Evolutionary conservation across 1,140 invertebrate species (phyloP), one percentile per base, ranked within the genome.

Genomic region (Sinonovacula constricta): DNA sequence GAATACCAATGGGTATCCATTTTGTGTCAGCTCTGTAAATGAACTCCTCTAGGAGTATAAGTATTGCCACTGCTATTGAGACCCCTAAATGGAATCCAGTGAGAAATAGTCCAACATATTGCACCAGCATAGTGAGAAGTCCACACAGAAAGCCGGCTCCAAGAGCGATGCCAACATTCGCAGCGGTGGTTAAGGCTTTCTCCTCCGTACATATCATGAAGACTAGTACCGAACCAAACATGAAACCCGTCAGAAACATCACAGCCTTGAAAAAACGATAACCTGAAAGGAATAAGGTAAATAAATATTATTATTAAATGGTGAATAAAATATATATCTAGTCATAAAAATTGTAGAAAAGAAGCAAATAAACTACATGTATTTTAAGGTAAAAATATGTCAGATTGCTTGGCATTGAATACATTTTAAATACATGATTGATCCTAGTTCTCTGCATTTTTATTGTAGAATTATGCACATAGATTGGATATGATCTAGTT

Each of bases 221-320:
- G 2, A 95, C 94, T 67, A 96, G 92, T 28, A 94, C 93, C 57
- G 95, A 94, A 15, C 95, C 95, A 90, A 96, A 96, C 53, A 96
- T 94, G 86, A 97, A 95, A 33, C 96, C 96, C 30, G 95, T 97
- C 31, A 97, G 92, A 88, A 97, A 97, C 94, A 96, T 96, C n/a
- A 95, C 94, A 2, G 95, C 95, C 89, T 96, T 96, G 89, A 97
- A 96, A 90, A 95, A 97, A 62, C 96, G 93, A 90, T 97, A 97
- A 65, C 96, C 95, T 95, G 92, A 56, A 93, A 94, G 15, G 60
- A 31, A 76, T 2, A 69, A 67, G 33, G 3, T n/a, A n/a, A 45
- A 10, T 7, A 45, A 45, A 45, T 45, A 45, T 7, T 45, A 45
- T 45, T 45, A 45, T 45, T 45, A 45, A 45, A 7, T 18, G 39